Percentiles rank a stretch among this genome's conserved stretches.
Evolutionary conservation across 2,113 vertebrate genomes (phyloP).

Genomic region (Poeciliopsis retropinna): DNA sequence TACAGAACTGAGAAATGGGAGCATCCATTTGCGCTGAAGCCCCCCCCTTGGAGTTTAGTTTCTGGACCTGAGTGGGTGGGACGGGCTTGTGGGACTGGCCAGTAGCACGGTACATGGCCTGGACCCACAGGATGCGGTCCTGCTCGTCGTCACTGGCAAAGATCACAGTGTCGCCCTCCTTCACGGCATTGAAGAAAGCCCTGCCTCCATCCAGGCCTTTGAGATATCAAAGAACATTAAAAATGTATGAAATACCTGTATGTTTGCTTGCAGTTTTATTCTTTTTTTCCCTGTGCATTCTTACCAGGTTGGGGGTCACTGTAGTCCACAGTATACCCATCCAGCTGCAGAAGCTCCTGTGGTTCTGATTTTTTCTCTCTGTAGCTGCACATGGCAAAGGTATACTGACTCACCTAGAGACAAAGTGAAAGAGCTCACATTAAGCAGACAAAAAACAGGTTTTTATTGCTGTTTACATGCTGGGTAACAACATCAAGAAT

Average conservation of each 20-base stretch:
- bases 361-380: constrained; percentile 99
- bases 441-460: not conserved
- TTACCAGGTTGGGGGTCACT: constrained; percentile 98
- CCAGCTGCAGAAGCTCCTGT: constrained; percentile 96
- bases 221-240: not conserved
- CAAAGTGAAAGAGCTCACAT: constrained; percentile 38
- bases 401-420: constrained; percentile 97
- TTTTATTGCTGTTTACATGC: not conserved
- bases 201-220: constrained; percentile 96
- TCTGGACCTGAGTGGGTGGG: constrained; percentile 98
- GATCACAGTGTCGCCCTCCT: constrained; percentile 99
- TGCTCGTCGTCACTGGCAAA: constrained; percentile 98
- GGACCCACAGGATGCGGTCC: constrained; percentile 98
- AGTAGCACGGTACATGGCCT: constrained; percentile 98
- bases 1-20: constrained; percentile 99
- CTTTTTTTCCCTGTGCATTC: not conserved
- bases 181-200: constrained; percentile 98
- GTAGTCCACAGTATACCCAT: constrained; percentile 99
- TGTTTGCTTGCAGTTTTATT: not conserved
- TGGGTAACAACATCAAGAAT: not conserved
- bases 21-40: constrained; percentile 96
- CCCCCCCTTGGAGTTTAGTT: constrained; percentile 98
- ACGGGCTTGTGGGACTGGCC: constrained; percentile 99
- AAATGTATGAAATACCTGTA: not conserved
- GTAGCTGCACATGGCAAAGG: constrained; percentile 99